Conservation (phyloP, 2,113 vertebrate species). For the Centropus unirufus region DNA sequence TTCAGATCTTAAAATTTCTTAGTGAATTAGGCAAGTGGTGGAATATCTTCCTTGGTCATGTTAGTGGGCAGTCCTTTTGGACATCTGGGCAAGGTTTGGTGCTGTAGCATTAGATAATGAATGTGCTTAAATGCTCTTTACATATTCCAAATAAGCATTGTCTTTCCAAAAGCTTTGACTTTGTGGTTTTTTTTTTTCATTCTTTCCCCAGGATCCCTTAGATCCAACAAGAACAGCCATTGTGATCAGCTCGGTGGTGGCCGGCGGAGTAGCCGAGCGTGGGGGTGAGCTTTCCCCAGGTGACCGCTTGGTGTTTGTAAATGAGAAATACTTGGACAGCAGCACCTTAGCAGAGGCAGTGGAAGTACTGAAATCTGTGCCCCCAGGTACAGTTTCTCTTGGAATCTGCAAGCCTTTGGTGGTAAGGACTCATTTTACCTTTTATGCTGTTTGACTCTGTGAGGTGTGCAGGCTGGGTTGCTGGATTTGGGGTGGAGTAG, state of each 20-base stretch:
- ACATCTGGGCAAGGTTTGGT: background rate
- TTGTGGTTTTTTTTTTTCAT: background rate
- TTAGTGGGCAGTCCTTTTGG: background rate
- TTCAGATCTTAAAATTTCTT: background rate
- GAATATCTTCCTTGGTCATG: background rate
- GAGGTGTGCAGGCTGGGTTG: fast-evolving
- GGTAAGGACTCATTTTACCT: slow-evolving; percentile 74
- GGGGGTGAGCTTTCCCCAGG: slow-evolving; percentile 84
- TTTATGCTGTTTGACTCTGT: fast-evolving
- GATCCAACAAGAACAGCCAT: slow-evolving; percentile 89
- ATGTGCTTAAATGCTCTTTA: background rate
- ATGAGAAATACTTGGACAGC: slow-evolving; percentile 79
- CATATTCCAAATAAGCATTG: background rate
- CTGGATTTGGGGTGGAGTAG: background rate
- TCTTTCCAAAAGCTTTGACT: background rate
- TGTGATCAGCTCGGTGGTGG: slow-evolving; percentile 92
- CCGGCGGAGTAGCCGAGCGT: slow-evolving; percentile 84
- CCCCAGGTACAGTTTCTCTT: slow-evolving; percentile 83
- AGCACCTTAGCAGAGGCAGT: slow-evolving; percentile 85
- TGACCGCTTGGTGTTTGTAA: slow-evolving; percentile 93
- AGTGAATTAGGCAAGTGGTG: background rate
- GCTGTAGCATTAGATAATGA: background rate
- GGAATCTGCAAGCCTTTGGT: slow-evolving; percentile 92
- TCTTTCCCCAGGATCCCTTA: slow-evolving; percentile 85
- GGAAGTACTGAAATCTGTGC: slow-evolving; percentile 87